These are phyloP conservation scores for Pteropus alecto DNA, from an alignment of 2,113 vertebrate genomes.

Conservation along the genomic window DNA sequence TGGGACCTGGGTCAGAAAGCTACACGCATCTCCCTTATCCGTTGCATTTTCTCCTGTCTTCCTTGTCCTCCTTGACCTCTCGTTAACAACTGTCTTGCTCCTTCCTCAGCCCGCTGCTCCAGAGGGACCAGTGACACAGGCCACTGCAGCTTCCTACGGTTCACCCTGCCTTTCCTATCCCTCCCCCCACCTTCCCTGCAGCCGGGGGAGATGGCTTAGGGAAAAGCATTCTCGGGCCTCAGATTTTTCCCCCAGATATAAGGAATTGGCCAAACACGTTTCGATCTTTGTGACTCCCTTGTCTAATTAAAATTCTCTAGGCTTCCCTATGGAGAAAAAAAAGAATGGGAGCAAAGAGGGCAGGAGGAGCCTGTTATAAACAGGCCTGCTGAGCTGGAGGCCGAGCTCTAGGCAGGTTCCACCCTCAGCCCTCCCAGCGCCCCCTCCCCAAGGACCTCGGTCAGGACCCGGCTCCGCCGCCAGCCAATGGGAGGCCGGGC, in stretches of 20 bases:
- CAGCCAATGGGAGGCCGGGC: neutral
- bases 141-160: neutral
- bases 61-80: neutral
- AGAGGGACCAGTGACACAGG: neutral
- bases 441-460: too few relatives aligned
- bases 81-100: neutral
- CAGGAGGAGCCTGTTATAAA: too few relatives aligned
- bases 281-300: neutral
- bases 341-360: neutral
- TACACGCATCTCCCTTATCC: neutral
- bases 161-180: neutral
- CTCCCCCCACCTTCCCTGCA: neutral
- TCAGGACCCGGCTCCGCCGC: neutral
- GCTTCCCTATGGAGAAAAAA: neutral
- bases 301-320: neutral
- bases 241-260: neutral
- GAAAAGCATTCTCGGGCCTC: neutral
- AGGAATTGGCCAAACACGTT: neutral
- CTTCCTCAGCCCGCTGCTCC: neutral
- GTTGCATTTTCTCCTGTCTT: neutral
- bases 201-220: neutral
- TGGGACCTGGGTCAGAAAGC: neutral
- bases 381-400: rapidly evolving
- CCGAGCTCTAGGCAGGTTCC: rapidly evolving
- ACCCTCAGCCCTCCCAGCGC: rapidly evolving